Evolutionary conservation across 2,888 invertebrate genomes (phyloP).

Genomic region (Mimas tiliae): DNA sequence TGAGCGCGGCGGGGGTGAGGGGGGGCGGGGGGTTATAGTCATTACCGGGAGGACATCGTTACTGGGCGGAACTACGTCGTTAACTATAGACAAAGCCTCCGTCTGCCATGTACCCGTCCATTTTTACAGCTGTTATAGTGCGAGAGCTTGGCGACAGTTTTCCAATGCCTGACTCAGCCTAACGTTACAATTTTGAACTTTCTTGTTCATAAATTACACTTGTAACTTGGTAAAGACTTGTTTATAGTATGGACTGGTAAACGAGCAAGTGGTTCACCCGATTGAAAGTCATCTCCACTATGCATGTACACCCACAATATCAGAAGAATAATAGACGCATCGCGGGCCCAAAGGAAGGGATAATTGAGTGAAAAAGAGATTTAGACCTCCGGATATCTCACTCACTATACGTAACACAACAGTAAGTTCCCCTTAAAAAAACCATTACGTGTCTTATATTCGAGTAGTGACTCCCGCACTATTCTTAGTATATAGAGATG

Average conservation of each 20-base stretch:
- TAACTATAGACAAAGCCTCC: slow-evolving; percentile 72
- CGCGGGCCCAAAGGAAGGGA: too few species aligned
- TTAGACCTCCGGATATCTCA: too few species aligned
- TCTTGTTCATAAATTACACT: too few species aligned
- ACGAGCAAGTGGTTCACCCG: too few species aligned
- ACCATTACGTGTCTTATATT: too few species aligned
- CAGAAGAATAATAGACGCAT: too few species aligned
- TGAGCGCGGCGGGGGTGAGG: slow-evolving; percentile 26
- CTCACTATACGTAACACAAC: too few species aligned
- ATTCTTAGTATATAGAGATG: slow-evolving; percentile 11
- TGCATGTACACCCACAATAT: too few species aligned
- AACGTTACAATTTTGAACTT: background rate
- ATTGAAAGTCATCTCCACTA: too few species aligned
- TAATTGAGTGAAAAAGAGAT: too few species aligned
- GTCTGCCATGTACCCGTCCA: slow-evolving; percentile 68
- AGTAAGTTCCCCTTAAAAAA: background rate
- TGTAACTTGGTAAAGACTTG: too few species aligned
- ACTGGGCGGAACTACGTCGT: slow-evolving; percentile 75
- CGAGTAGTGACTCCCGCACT: background rate
- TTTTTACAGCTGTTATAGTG: slow-evolving; percentile 49
- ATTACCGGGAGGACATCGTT: slow-evolving; percentile 74
- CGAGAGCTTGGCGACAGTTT: slow-evolving; percentile 37
- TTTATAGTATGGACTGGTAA: too few species aligned
- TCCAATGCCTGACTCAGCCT: background rate
- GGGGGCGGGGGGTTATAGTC: slow-evolving; percentile 45